These are phyloP conservation scores for Dendrolimus kikuchii DNA, from an alignment of 1,140 invertebrate genomes.

Conservation along the genomic window DNA sequence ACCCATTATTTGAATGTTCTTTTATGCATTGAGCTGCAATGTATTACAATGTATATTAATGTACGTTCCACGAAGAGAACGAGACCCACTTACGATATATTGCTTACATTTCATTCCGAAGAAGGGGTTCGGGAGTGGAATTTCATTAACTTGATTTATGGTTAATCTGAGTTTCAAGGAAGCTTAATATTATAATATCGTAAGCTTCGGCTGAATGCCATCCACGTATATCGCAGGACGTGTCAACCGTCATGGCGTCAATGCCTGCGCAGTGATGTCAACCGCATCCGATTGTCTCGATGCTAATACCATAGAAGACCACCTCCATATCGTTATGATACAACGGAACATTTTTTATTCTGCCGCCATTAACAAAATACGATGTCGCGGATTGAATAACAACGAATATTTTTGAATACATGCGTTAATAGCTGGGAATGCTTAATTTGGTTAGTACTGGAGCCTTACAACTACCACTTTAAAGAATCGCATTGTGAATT, in stretches of 20 bases:
- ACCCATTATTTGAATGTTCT: too few species aligned
- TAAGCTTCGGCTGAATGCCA: conserved; percentile 19
- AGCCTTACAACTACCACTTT: too few species aligned
- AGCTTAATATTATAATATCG: conserved; percentile 11
- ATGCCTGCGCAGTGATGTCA: conserved; percentile 36
- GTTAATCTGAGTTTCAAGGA: conserved; percentile 17
- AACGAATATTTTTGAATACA: conserved; percentile 24
- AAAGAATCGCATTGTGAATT: too few species aligned
- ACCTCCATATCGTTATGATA: conserved; percentile 34
- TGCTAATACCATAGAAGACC: conserved; percentile 41
- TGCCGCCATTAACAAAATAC: conserved; percentile 42
- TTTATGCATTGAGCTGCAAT: too few species aligned
- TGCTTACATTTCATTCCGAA: too few species aligned
- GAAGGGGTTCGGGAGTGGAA: too few species aligned
- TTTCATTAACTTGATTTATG: neutral
- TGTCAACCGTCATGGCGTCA: conserved; percentile 37
- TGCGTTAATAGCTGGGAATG: neutral
- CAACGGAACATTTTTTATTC: conserved; percentile 35
- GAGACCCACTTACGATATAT: too few species aligned
- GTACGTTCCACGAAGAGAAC: too few species aligned
- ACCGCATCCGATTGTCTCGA: conserved; percentile 48
- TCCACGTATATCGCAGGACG: conserved; percentile 46
- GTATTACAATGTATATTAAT: too few species aligned
- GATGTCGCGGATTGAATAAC: conserved; percentile 44
- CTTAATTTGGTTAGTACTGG: too few species aligned